Conservation (phyloP, 1,140 invertebrate species). For the Saxidomus purpurata region DNA sequence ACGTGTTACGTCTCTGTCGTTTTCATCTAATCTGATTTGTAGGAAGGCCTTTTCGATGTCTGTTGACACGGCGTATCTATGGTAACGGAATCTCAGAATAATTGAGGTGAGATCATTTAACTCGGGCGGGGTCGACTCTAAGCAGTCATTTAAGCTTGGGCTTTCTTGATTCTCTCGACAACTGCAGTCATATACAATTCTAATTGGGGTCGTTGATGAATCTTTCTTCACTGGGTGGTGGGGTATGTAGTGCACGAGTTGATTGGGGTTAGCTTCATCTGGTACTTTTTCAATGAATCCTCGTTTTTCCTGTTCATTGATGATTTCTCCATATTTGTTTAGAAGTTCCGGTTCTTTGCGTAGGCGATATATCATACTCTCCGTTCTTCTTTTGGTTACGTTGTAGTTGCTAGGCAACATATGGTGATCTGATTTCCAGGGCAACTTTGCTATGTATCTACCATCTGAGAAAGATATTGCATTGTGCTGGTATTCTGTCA, state of each 20-base stretch:
- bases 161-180: not conserved
- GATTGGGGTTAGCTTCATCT: not conserved
- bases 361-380: not conserved
- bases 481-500: no score
- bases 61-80: not conserved
- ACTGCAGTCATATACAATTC: conserved; percentile 6
- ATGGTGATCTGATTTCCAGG: conserved; percentile 34
- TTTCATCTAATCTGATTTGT: not conserved
- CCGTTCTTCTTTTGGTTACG: conserved; percentile 15
- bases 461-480: conserved; percentile 24
- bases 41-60: no score
- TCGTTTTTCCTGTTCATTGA: not conserved
- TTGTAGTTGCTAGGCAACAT: conserved; percentile 28
- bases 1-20: conserved; percentile 7
- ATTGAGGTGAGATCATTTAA: no score
- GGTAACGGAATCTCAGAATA: not conserved
- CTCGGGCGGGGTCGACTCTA: no score
- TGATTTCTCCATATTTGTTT: conserved; percentile 35
- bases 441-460: conserved; percentile 11
- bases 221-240: conserved; percentile 40
- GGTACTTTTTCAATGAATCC: conserved; percentile 30
- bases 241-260: conserved; percentile 16
- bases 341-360: not conserved
- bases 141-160: no score
- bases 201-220: conserved; percentile 3